These are phyloP conservation scores for Rhinoraja longicauda DNA, from an alignment of 2,797 vertebrate genomes.

Conservation along the genomic window DNA sequence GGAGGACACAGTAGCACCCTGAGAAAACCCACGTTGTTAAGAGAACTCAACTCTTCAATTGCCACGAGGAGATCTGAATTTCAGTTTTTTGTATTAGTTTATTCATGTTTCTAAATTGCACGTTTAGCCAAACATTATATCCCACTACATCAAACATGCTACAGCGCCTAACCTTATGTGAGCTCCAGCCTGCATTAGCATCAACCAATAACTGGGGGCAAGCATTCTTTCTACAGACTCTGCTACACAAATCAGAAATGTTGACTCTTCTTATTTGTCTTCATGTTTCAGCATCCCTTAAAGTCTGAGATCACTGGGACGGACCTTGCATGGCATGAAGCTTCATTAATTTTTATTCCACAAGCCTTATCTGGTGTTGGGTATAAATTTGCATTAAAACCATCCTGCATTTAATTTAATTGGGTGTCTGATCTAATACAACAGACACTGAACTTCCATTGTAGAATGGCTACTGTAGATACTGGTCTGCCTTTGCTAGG, in stretches of 20 bases:
- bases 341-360: neutral
- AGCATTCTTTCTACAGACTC: neutral
- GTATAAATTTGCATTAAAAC: neutral
- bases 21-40: neutral
- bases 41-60: neutral
- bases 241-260: neutral
- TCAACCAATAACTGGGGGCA: neutral
- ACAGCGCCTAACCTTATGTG: neutral
- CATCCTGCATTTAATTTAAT: neutral
- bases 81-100: neutral
- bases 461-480: neutral
- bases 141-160: too few relatives aligned
- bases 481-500: neutral
- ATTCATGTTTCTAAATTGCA: neutral
- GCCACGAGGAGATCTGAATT: neutral
- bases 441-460: neutral
- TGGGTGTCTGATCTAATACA: neutral
- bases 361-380: neutral
- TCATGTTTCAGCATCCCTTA: neutral
- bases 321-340: neutral
- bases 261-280: neutral
- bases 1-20: too few relatives aligned
- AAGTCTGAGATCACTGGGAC: neutral
- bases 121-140: neutral
- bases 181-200: neutral